Base-by-base conservation (phyloP, 2,113 vertebrate genomes). In the Mellivora capensis region DNA sequence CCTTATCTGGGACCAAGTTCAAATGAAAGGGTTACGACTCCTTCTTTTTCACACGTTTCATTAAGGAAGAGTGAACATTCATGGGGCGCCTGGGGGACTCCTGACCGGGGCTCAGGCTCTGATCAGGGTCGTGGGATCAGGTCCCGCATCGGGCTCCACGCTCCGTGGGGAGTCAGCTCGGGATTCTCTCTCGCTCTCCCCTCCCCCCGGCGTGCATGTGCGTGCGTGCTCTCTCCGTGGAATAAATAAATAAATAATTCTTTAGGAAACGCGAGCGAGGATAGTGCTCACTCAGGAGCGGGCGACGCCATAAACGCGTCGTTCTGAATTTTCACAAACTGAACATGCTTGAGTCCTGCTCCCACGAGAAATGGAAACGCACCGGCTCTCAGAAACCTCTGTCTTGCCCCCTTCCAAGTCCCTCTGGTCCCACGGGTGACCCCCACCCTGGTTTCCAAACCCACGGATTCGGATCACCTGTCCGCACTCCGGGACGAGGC, bases 261-360 rank as follows among this genome's bases (percentile, higher is more conserved):
- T 59, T 9, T 1, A 25, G 8, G 2, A 59, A 59, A 23, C 0
- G 18, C 21, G 18, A 23, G 20, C 21, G 21, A 59, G 7, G 20
- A 11, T 0, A 31, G 7, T 2, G 20, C 27, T 4, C 42, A 10
- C 0, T 72, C 6, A 3, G 11, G 61, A 54, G 44, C 52, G 4
- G 8, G 20, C 34, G 25, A 23, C 14, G 11, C 39, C 83, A 6
- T 20, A 14, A 9, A 47, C 1, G 12, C 1, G 4, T 10, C 31
- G 18, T n/a, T 42, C 71, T 49, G 44, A 54, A 9, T 18, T 67
- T 37, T 31, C 49, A 39, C 42, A 23, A 34, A 27, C 15, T 2
- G 62, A 42, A 3, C 29, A 2, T 1, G 34, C 15, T 9, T 6
- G 10, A 57, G 76, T 47, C 34, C 49, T 6, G 1, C 34, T 29